Conservation (phyloP, 1,140 invertebrate genomes). For the Drosophila hydei region DNA sequence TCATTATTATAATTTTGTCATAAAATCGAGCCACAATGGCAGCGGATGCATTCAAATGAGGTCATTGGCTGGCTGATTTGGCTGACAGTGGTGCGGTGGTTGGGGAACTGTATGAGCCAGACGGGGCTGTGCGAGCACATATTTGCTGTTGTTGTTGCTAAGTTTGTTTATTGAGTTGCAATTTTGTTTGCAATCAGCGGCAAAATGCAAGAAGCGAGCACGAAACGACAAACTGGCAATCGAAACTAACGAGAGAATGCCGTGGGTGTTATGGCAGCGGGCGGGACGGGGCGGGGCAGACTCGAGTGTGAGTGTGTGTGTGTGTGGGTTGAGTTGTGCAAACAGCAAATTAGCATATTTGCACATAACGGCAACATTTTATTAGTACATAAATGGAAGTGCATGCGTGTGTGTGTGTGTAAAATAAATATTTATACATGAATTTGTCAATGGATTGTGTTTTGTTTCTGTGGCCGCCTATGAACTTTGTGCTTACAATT, state of each 20-base stretch:
- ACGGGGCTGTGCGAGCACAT: slow-evolving; percentile 23
- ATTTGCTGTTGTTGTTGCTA: slow-evolving; percentile 59
- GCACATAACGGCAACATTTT: slow-evolving; percentile 70
- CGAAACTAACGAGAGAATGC: slow-evolving; percentile 32
- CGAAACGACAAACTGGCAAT: slow-evolving; percentile 40
- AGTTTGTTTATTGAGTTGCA: slow-evolving; percentile 78
- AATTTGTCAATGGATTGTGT: slow-evolving; percentile 51
- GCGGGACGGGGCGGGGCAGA: too few species aligned
- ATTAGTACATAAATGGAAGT: slow-evolving; percentile 37
- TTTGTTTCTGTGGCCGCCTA: slow-evolving; percentile 20
- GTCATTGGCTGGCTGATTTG: slow-evolving; percentile 54
- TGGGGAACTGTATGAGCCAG: slow-evolving; percentile 7
- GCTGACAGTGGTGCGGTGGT: slow-evolving; percentile 19
- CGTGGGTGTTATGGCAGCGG: not conserved
- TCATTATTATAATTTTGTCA: slow-evolving; percentile 38
- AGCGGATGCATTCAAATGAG: slow-evolving; percentile 50
- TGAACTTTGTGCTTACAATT: slow-evolving; percentile 40
- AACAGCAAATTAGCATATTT: slow-evolving; percentile 75
- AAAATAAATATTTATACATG: slow-evolving; percentile 69
- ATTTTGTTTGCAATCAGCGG: slow-evolving; percentile 76
- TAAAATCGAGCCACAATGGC: slow-evolving; percentile 48
- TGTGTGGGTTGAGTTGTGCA: slow-evolving; percentile 51
- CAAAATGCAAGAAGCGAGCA: slow-evolving; percentile 28
- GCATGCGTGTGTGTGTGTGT: slow-evolving; percentile 39
- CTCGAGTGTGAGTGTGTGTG: not conserved